phyloP scores from a whole-genome alignment of 2,113 vertebrate genomes.

The Toxotes jaculatrix region DNA sequence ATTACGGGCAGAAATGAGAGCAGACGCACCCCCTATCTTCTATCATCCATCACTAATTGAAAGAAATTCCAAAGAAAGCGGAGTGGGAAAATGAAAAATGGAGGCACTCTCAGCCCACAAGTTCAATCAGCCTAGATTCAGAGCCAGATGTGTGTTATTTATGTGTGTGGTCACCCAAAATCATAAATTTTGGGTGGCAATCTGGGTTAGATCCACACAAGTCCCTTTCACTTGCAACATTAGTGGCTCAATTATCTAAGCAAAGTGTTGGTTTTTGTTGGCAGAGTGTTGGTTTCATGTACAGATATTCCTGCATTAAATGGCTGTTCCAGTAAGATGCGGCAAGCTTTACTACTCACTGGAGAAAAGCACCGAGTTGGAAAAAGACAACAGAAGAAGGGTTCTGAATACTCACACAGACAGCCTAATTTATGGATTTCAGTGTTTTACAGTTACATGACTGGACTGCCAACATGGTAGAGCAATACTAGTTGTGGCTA shows the following conservation, averaged over 20 bases:
- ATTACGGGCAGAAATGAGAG: conserved; percentile 8
- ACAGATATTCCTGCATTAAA: background rate
- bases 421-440: background rate
- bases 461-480: background rate
- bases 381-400: background rate
- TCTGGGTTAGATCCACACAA: background rate
- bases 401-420: background rate
- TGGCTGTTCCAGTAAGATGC: background rate
- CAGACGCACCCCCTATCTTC: background rate
- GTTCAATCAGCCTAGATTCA: background rate
- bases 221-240: background rate
- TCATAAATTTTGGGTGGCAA: background rate
- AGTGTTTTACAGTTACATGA: background rate
- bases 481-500: no score
- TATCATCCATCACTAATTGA: background rate
- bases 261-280: background rate
- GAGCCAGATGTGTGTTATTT: background rate
- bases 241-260: background rate
- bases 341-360: background rate
- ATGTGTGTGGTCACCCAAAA: background rate
- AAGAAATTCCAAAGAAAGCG: conserved; percentile 10
- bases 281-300: background rate
- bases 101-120: conserved; percentile 31
- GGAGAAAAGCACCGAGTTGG: background rate
- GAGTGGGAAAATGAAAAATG: background rate